A percentile compares a stretch with the other conserved stretches of the same genome.
phyloP scores from a whole-genome alignment of 1,140 invertebrate genomes.

The Sarcophaga peregrina region DNA sequence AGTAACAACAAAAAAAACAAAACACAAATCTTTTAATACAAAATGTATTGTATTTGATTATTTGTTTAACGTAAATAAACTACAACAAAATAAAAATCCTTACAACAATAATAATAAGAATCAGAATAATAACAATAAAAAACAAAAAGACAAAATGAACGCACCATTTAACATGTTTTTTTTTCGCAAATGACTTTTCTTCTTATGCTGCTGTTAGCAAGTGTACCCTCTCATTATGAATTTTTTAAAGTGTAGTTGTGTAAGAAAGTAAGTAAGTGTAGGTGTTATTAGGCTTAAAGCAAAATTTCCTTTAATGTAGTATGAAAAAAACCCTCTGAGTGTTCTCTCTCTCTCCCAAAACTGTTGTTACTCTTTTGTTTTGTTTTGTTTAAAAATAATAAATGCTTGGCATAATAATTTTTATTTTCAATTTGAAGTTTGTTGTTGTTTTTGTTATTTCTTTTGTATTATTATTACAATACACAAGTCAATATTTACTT shows the following conservation, averaged over 20 bases:
- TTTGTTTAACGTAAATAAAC: too few species aligned
- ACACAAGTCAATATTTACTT: slow-evolving; percentile 19
- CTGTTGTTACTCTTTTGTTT: background rate
- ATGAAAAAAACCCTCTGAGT: too few species aligned
- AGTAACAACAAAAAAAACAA: background rate
- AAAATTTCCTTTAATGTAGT: too few species aligned
- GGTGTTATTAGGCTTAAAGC: too few species aligned
- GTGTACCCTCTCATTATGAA: too few species aligned
- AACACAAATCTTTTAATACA: background rate
- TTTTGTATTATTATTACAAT: background rate
- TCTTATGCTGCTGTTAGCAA: too few species aligned
- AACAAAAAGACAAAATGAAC: background rate
- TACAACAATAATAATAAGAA: background rate
- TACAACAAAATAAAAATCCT: background rate
- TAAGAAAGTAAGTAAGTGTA: too few species aligned
- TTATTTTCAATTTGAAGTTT: background rate
- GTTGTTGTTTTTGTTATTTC: background rate
- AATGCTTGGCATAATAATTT: background rate
- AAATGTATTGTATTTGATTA: too few species aligned
- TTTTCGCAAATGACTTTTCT: background rate
- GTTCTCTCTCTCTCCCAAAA: too few species aligned
- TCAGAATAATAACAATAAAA: slow-evolving; percentile 4
- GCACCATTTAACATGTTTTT: background rate
- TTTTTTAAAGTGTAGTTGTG: too few species aligned
- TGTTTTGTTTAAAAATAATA: background rate